phyloP scores from a whole-genome alignment of 1,140 invertebrate genomes.

The Galleria mellonella region DNA sequence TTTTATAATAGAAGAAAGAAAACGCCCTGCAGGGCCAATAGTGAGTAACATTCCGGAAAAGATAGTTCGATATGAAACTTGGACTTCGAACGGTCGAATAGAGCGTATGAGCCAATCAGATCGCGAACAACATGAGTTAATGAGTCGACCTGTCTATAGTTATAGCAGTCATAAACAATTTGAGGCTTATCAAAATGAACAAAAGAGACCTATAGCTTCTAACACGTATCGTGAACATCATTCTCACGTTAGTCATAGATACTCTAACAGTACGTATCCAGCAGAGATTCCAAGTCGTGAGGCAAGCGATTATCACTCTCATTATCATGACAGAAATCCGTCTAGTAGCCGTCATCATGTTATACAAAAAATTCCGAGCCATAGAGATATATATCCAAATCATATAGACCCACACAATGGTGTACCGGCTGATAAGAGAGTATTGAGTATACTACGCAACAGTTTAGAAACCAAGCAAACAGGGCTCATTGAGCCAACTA shows the following conservation, averaged over 20 bases:
- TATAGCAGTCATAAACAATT: constrained; percentile 61
- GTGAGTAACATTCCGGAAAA: constrained; percentile 70
- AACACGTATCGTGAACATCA: constrained; percentile 42
- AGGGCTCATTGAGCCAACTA: constrained; percentile 73
- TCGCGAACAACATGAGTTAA: constrained; percentile 56
- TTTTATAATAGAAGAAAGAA: constrained; percentile 61
- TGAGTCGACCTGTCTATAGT: constrained; percentile 59
- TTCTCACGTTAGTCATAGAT: constrained; percentile 35
- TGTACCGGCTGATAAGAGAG: constrained; percentile 78
- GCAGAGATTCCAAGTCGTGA: constrained; percentile 32
- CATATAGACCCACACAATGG: constrained; percentile 40
- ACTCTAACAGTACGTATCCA: constrained; percentile 34
- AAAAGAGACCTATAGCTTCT: constrained; percentile 32
- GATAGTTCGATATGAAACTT: constrained; percentile 63
- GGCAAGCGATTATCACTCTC: constrained; percentile 37
- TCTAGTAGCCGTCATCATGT: constrained; percentile 61
- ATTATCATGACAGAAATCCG: constrained; percentile 49
- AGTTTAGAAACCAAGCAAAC: constrained; percentile 79
- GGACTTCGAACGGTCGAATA: constrained; percentile 62
- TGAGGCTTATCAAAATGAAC: constrained; percentile 57
- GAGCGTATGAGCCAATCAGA: constrained; percentile 49
- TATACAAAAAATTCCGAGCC: constrained; percentile 59
- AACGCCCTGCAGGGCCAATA: constrained; percentile 50
- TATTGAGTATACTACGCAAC: constrained; percentile 80
- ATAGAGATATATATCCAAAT: constrained; percentile 46